These are phyloP conservation scores for Dolichopus griseipennis DNA, from an alignment of 2,888 invertebrate species.

Conservation along the genomic window DNA sequence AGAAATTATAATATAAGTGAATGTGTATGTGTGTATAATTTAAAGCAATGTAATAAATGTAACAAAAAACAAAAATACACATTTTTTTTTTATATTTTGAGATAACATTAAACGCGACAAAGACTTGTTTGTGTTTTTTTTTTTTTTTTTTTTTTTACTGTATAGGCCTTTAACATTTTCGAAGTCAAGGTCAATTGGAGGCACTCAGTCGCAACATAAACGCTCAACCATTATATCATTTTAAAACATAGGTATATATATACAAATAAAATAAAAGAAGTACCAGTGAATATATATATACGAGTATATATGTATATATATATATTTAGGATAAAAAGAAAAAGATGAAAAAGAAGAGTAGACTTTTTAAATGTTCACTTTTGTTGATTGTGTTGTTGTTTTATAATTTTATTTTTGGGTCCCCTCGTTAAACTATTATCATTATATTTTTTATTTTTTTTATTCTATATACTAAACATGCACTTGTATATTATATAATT, in stretches of 20 bases:
- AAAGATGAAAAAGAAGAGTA: too few species aligned
- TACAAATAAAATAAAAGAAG: too few species aligned
- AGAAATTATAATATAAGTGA: too few species aligned
- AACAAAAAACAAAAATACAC: not conserved
- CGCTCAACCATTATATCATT: too few species aligned
- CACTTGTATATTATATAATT: too few species aligned
- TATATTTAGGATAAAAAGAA: not conserved
- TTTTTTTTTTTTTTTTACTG: not conserved
- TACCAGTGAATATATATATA: too few species aligned
- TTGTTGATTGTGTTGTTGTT: not conserved
- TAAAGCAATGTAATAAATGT: not conserved
- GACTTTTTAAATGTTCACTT: not conserved
- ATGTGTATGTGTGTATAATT: too few species aligned
- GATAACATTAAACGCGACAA: not conserved
- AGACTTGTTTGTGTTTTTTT: not conserved
- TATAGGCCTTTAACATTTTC: conserved; percentile 4
- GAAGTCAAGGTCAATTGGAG: conserved; percentile 6
- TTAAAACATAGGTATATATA: too few species aligned
- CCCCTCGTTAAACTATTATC: too few species aligned
- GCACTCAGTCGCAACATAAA: not conserved
- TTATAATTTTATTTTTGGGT: not conserved
- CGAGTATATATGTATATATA: not conserved
- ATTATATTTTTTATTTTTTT: too few species aligned
- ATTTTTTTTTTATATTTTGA: not conserved
- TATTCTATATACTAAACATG: too few species aligned